Percentiles rank a stretch among this genome's conserved stretches.
Evolutionary conservation across 2,888 invertebrate genomes (phyloP).

Genomic region (Loripinus fragilis): DNA sequence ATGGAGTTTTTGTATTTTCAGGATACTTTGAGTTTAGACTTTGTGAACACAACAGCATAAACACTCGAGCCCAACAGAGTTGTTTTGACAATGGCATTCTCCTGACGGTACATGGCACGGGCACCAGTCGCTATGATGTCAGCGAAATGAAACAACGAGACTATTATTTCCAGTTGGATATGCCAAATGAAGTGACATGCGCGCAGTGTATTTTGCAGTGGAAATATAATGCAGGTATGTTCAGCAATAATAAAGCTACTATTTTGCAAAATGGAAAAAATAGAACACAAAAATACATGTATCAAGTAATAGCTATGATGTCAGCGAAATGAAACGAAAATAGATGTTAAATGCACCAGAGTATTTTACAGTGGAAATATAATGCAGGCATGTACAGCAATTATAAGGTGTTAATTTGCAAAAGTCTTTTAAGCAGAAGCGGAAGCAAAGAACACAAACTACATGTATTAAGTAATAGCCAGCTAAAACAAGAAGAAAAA

Average conservation of each 20-base stretch:
- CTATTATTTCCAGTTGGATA: conserved; percentile 43
- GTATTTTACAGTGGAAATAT: conserved; percentile 66
- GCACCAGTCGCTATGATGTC: conserved; percentile 42
- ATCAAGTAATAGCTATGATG: conserved; percentile 46
- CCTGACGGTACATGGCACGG: conserved; percentile 47
- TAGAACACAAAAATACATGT: too few species aligned
- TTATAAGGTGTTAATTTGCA: too few species aligned
- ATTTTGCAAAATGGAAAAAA: too few species aligned
- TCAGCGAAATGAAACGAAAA: conserved; percentile 12
- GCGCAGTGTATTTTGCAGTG: conserved; percentile 64
- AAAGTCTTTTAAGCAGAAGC: too few species aligned
- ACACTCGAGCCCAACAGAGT: conserved; percentile 58
- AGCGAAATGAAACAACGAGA: not conserved
- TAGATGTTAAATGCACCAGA: conserved; percentile 55
- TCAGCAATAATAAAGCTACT: too few species aligned
- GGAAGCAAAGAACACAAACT: too few species aligned
- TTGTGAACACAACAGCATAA: conserved; percentile 69
- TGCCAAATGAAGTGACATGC: conserved; percentile 54
- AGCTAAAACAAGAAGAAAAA: too few species aligned
- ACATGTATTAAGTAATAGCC: too few species aligned
- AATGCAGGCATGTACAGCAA: conserved; percentile 62
- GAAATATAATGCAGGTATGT: conserved; percentile 65
- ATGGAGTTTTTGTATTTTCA: not conserved
- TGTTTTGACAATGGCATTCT: conserved; percentile 68
- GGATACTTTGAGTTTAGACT: conserved; percentile 78